Base-by-base conservation (phyloP, 1,140 invertebrate species). In the Asobara japonica region DNA sequence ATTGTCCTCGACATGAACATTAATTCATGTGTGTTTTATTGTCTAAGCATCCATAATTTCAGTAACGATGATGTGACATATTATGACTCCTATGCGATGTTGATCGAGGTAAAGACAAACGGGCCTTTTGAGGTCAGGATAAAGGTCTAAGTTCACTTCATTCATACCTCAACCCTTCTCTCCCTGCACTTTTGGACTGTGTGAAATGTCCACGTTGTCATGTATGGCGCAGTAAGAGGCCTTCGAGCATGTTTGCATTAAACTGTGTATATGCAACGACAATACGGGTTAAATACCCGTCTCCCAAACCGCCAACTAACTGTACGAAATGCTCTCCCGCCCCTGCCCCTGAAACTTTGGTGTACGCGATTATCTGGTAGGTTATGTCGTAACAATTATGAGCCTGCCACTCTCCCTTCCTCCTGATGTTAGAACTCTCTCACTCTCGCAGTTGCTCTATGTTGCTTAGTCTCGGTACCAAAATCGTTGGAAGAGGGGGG, bases 321-420 rank as follows among this genome's bases (percentile, higher is more conserved):
- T 83, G 78, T 82, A 80, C 78, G 81, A 82, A 86, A 85, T 80
- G 82, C 84, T 80, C 60, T 60, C 48, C 31, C 48, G 56, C 64
- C 56, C 77, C 29, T 64, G 51, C 64, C 51, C 78, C 80, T 79
- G 79, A 86, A 86, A 87, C 82, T 87, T 86, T 86, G 83, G 79
- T 78, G 70, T 76, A 84, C 82, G 79, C 86, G 84, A 87, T 86
- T 87, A 87, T 87, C 84, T 84, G 79, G 80, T 38, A 85, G 85
- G 84, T 85, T 86, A 86, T 83, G 83, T 83, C 83, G 83, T 84
- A 87, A 86, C 85, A 87, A 87, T 86, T 87, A 87, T 83, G 84
- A 82, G 82, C 80, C 80, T 86, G 85, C 84, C 84, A 86, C 83
- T 82, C 82, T 62, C 51, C 22, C 22, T 56, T 22, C 22, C 51